phyloP scores from a whole-genome alignment of 2,113 vertebrate species.

The Sarotherodon lohbergeri region DNA sequence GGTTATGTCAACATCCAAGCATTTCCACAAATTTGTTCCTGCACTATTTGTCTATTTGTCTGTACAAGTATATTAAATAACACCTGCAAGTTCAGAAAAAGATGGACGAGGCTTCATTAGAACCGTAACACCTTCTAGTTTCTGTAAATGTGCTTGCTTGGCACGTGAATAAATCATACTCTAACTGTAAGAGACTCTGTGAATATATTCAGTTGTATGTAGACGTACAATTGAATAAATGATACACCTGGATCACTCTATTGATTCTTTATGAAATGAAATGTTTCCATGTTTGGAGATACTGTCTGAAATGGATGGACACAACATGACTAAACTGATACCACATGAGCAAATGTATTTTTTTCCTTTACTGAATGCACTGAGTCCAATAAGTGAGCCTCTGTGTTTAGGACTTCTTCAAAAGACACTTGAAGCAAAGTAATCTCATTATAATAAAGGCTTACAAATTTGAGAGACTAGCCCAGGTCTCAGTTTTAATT shows the following conservation, averaged over 20 bases:
- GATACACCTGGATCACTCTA: neutral
- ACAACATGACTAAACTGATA: neutral
- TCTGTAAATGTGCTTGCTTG: neutral
- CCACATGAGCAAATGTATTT: fast-evolving
- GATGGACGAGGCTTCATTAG: neutral
- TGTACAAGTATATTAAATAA: neutral
- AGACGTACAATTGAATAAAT: neutral
- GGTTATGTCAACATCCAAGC: neutral
- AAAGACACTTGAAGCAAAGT: neutral
- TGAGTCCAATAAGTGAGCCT: neutral
- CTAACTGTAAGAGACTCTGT: neutral
- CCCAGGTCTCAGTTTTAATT: neutral
- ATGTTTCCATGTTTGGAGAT: neutral
- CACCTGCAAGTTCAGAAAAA: neutral
- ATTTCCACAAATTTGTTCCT: fast-evolving
- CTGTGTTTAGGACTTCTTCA: neutral
- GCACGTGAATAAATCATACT: neutral
- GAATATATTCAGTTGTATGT: neutral
- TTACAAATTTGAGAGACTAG: neutral
- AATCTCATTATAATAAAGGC: neutral
- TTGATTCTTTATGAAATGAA: neutral
- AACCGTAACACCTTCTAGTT: neutral
- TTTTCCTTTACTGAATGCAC: neutral
- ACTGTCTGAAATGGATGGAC: neutral
- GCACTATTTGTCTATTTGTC: neutral